These are phyloP conservation scores for Drosophila rufa DNA, from an alignment of 1,140 invertebrate species.

Conservation along the genomic window DNA sequence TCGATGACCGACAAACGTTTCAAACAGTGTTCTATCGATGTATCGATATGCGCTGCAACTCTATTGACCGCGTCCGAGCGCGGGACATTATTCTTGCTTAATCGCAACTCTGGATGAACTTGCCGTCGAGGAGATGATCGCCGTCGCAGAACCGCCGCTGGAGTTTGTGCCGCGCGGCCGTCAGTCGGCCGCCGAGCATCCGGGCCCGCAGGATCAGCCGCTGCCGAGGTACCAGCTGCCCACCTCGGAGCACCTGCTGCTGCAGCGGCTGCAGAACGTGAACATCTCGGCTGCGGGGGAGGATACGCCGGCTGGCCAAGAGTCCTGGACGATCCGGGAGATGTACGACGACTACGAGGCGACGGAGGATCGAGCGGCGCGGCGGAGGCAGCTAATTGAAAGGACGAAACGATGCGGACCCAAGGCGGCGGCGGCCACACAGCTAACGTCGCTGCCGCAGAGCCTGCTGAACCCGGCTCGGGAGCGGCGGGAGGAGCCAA, in stretches of 20 bases:
- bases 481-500: slow-evolving; percentile 56
- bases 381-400: slow-evolving; percentile 64
- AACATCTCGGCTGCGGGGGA: slow-evolving; percentile 87
- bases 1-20: not conserved
- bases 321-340: slow-evolving; percentile 90
- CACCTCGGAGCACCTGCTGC: slow-evolving; percentile 87
- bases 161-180: slow-evolving; percentile 96
- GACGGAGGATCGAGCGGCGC: slow-evolving; percentile 55
- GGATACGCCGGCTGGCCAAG: slow-evolving; percentile 86
- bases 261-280: slow-evolving; percentile 90
- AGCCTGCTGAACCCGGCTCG: slow-evolving; percentile 40
- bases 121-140: slow-evolving; percentile 76
- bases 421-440: slow-evolving; percentile 59
- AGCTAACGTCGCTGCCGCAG: slow-evolving; percentile 63
- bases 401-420: slow-evolving; percentile 66
- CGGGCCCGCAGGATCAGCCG: slow-evolving; percentile 86
- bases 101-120: slow-evolving; percentile 75
- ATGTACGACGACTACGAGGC: slow-evolving; percentile 72
- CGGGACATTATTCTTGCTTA: slow-evolving; percentile 25
- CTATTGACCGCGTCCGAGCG: slow-evolving; percentile 38
- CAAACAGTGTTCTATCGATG: not conserved
- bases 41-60: slow-evolving; percentile 37
- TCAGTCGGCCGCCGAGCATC: slow-evolving; percentile 91
- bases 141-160: slow-evolving; percentile 85
- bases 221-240: slow-evolving; percentile 68